Percentiles rank a stretch among this genome's conserved stretches.
Conservation (phyloP, 1,140 invertebrate genomes). For the Procambarus clarkii region DNA sequence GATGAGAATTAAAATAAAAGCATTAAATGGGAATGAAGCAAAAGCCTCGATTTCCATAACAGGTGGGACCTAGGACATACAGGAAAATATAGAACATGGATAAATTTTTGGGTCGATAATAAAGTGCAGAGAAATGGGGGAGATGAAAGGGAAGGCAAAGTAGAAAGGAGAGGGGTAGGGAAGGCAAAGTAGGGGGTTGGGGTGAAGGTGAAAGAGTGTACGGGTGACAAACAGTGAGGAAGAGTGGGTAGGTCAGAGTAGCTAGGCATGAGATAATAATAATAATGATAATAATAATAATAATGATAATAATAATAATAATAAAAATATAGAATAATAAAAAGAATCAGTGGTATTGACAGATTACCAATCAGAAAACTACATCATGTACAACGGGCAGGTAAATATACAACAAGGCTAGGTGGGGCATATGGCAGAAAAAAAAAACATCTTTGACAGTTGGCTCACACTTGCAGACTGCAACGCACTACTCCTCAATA, state of each 20-base stretch:
- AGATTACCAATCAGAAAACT: conserved; percentile 60
- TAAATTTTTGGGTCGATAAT: too few relatives aligned
- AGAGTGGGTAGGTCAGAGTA: neutral
- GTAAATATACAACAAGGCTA: conserved; percentile 69
- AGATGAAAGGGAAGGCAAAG: neutral
- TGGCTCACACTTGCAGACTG: conserved; percentile 67
- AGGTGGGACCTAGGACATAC: conserved; percentile 10
- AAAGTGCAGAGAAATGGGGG: conserved; percentile 1
- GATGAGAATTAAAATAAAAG: conserved; percentile 67
- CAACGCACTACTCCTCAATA: conserved; percentile 66
- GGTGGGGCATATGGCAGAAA: conserved; percentile 68
- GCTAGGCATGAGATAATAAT: neutral
- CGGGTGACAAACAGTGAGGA: neutral
- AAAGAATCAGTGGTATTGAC: conserved; percentile 39
- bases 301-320: neutral
- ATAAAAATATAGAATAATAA: neutral
- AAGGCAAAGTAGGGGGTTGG: too few relatives aligned
- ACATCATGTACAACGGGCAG: conserved; percentile 61
- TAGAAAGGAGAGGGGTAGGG: neutral
- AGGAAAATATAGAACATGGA: neutral
- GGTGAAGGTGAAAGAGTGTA: too few relatives aligned
- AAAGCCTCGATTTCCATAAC: conserved; percentile 45
- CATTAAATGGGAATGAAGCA: conserved; percentile 46
- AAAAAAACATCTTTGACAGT: conserved; percentile 62
- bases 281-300: conserved; percentile 15